Percentiles rank a stretch among this genome's conserved stretches.
Evolutionary conservation across 2,888 invertebrate species (phyloP).

Genomic region (Cremastinae sp.): DNA sequence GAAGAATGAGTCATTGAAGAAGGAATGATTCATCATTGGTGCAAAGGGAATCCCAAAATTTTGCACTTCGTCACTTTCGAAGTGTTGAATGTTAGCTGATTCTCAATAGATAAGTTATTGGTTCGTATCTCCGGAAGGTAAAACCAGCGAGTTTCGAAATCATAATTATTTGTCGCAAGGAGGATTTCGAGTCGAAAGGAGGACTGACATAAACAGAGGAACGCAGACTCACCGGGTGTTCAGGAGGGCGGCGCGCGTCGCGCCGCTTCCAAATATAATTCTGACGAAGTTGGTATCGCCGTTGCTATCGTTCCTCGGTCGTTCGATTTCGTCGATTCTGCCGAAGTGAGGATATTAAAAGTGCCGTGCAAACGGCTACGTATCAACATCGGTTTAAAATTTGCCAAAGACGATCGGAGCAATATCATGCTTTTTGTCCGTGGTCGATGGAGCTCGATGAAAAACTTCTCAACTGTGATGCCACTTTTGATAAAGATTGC

Average conservation of each 20-base stretch:
- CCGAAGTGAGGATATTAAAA: slow-evolving; percentile 39
- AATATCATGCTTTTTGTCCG: slow-evolving; percentile 56
- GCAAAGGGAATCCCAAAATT: too few relatives aligned
- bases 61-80: too few relatives aligned
- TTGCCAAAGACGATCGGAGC: slow-evolving; percentile 44
- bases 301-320: slow-evolving; percentile 35
- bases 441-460: not conserved
- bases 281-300: slow-evolving; percentile 54
- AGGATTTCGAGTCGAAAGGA: not conserved
- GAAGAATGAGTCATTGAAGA: not conserved
- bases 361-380: slow-evolving; percentile 39
- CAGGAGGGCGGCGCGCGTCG: slow-evolving; percentile 65
- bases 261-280: slow-evolving; percentile 69
- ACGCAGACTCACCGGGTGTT: slow-evolving; percentile 69
- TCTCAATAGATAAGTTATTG: too few relatives aligned
- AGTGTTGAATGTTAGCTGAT: too few relatives aligned
- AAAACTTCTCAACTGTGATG: not conserved
- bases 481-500: too few relatives aligned
- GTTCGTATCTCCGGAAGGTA: too few relatives aligned
- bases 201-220: not conserved
- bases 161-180: not conserved
- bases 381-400: slow-evolving; percentile 46
- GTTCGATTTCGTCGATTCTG: slow-evolving; percentile 37
- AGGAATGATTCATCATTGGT: not conserved
- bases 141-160: too few relatives aligned